Base-by-base conservation (phyloP, 2,113 vertebrate species). In the Symphodus melops region DNA sequence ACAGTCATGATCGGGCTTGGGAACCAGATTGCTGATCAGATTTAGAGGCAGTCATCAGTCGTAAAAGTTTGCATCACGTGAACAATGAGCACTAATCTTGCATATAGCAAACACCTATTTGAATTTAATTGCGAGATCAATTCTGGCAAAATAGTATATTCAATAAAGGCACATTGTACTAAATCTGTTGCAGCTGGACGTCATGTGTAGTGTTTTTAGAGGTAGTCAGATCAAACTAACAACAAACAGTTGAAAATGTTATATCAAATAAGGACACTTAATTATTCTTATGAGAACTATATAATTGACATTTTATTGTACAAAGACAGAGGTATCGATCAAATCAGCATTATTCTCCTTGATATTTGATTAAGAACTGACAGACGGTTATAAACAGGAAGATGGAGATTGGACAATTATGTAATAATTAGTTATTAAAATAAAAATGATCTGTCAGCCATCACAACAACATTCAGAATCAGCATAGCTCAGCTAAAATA, bases 21-120 rank as follows among this genome's bases (percentile, higher is more conserved):
- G 64, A 66, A 58, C 19, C 71, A 75, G 20, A 65, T 36, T 20
- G 48, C 39, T 52, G 37, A 8, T 63, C 16, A 13, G 67, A 56
- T 72, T 69, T 68, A 23, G 46, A 49, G 16, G 25, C 65, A 33
- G 58, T 58, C 36, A 36, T 70, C n/a, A 55, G 67, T 49, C 46
- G 28, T 20, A 68, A 62, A 59, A 21, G 42, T 23, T 5, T 55
- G 46, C 20, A 55, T 85, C 71, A 69, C 68, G 65, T 61, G 48
- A 62, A 66, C 53, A 74, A 70, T 46, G 16, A 63, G 17, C 46
- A 14, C 23, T 17, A 59, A 33, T 75, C 46, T 25, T 54, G 39
- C 8, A 54, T 9, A 53, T 0, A 42, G 25, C 13, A 44, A 56
- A 49, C 10, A 42, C 4, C 17, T 13, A 20, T 28, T 10, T 48